Base-by-base conservation (phyloP, 1,140 invertebrate species). In the Leptinotarsa texana region DNA sequence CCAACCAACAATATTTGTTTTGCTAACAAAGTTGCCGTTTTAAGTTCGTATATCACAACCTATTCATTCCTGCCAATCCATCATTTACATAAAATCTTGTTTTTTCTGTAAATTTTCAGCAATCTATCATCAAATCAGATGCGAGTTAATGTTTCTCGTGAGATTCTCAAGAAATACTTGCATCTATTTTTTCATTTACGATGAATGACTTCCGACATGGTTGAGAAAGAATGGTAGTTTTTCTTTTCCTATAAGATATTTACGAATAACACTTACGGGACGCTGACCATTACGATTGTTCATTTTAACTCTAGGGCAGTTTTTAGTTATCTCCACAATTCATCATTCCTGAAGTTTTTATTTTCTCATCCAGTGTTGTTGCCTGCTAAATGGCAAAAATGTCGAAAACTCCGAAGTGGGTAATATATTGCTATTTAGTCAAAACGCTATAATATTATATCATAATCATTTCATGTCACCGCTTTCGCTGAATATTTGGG, bases 211-310 rank as follows among this genome's bases (percentile, higher is more conserved):
- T 42, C 8, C 33, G 33, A 42, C 33, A 42, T 42, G 33, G 33
- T 33, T 33, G 33, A 33, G 33, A 11, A 42, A 11, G 33, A 57
- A 57, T 57, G 4, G n/a, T 13, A 57, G 51, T 57, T 57, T 57
- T 57, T 18, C n/a, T 8, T 57, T 18, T 57, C 17, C n/a, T n/a
- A 57, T 5, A 57, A 15, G 51, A 57, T 57, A 1, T 57, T 18
- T 8, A 57, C 15, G 51, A 57, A 57, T 57, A n/a, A 57, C 51
- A 57, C 51, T 57, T n/a, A 57, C 51, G 51, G 51, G n/a, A 57
- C 15, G 13, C 51, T 57, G 51, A 57, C 51, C 51, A 18, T n/a
- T 57, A 57, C 17, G 51, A 57, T 57, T 57, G 51, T 57, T 57
- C 51, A 57, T 57, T 57, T 57, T 57, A 3, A 57, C 51, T 3